Evolutionary conservation across 2,797 vertebrate species (phyloP).

Genomic region (Microctenopoma stevenorrisi): DNA sequence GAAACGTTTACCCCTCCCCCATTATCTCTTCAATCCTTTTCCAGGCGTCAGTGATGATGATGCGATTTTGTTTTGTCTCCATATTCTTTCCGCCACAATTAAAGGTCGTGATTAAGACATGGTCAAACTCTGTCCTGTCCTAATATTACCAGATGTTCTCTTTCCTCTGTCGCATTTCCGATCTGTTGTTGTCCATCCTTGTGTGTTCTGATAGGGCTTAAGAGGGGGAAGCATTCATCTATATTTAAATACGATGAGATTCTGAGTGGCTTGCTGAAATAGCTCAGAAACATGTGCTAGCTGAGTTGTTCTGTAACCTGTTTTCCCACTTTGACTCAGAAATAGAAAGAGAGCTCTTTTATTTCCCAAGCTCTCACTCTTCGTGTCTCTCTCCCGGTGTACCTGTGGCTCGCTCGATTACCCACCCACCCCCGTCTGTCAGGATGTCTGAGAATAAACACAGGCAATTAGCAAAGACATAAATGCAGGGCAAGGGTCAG

Average conservation of each 20-base stretch:
- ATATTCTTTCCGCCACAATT: slow-evolving; percentile 48
- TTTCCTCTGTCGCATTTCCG: slow-evolving; percentile 48
- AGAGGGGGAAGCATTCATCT: slow-evolving; percentile 61
- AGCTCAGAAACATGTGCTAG: slow-evolving; percentile 52
- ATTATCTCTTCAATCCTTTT: slow-evolving; percentile 44
- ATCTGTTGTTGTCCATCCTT: slow-evolving; percentile 58
- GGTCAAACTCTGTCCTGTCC: slow-evolving; percentile 23
- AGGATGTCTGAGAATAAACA: slow-evolving; percentile 74
- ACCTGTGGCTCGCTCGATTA: slow-evolving; percentile 53
- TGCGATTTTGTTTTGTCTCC: slow-evolving; percentile 64
- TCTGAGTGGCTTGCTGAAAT: slow-evolving; percentile 61
- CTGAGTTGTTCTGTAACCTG: slow-evolving; percentile 29
- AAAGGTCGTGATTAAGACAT: slow-evolving; percentile 61
- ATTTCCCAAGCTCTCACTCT: neutral
- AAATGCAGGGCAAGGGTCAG: slow-evolving; percentile 70
- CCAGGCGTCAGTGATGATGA: slow-evolving; percentile 33
- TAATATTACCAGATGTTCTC: slow-evolving; percentile 54
- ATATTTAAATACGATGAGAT: slow-evolving; percentile 73
- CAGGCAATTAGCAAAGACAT: slow-evolving; percentile 69
- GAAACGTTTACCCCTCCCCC: slow-evolving; percentile 42
- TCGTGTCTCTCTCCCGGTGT: slow-evolving; percentile 13
- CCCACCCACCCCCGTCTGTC: slow-evolving; percentile 37
- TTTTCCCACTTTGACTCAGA: slow-evolving; percentile 51
- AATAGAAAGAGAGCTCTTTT: slow-evolving; percentile 43
- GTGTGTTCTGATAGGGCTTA: slow-evolving; percentile 63